A percentile compares a stretch with the other conserved stretches of the same genome.
phyloP scores from a whole-genome alignment of 2,888 invertebrate species.

The Lacanobia wlatinum region DNA sequence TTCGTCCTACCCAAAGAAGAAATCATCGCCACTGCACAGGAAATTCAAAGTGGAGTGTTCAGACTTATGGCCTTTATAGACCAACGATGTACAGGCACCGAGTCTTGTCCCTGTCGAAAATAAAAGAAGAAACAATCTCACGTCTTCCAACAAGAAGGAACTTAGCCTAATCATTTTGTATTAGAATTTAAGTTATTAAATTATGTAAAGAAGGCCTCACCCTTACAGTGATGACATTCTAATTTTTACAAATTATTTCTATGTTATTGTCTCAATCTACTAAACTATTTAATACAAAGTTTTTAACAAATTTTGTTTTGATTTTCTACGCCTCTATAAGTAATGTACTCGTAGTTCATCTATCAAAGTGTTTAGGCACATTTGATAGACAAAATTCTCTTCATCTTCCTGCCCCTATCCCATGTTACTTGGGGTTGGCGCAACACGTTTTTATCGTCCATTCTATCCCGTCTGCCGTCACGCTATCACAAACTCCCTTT shows the following conservation, averaged over 20 bases:
- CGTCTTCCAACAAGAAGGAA: background rate
- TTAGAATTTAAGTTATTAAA: conserved; percentile 14
- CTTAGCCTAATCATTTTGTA: background rate
- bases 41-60: conserved; percentile 77
- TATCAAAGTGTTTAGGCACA: background rate
- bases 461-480: no score
- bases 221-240: conserved; percentile 35
- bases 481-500: no score
- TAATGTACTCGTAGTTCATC: background rate
- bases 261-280: conserved; percentile 44
- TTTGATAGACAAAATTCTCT: no score
- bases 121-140: conserved; percentile 26
- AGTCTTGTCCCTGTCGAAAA: conserved; percentile 69
- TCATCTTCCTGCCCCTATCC: no score
- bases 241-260: conserved; percentile 33
- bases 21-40: conserved; percentile 77
- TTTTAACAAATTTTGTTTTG: background rate
- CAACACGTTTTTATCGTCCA: no score
- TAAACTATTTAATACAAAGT: conserved; percentile 24
- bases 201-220: conserved; percentile 1
- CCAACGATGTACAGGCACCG: conserved; percentile 63
- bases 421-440: no score
- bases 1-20: conserved; percentile 85
- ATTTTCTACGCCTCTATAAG: background rate
- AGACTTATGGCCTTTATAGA: conserved; percentile 83